Evolutionary conservation across 2,888 invertebrate genomes (phyloP).

Genomic region (Oscheius onirici): DNA sequence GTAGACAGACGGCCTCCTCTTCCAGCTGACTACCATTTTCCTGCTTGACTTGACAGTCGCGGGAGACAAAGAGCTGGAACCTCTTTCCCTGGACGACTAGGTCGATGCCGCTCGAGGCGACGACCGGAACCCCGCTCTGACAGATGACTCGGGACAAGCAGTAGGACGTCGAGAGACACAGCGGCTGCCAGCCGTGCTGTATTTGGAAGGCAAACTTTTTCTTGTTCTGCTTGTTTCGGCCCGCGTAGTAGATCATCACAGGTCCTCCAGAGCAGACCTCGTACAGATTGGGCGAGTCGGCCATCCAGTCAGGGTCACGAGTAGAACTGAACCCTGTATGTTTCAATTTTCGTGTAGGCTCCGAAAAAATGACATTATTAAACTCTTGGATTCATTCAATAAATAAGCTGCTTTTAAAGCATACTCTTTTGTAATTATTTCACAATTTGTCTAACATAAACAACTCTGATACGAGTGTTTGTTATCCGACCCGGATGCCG

Average conservation of each 20-base stretch:
- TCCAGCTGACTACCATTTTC: neutral
- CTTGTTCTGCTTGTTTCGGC: neutral
- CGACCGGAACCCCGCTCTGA: constrained; percentile 32
- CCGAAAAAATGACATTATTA: too few relatives aligned
- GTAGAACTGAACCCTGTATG: too few relatives aligned
- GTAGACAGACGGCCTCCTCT: neutral
- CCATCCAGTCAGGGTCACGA: neutral
- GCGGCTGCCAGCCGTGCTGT: constrained; percentile 45
- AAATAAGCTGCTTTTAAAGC: constrained; percentile 6
- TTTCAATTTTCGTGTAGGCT: too few relatives aligned
- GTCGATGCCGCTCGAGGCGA: neutral
- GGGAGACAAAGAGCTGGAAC: constrained; percentile 2
- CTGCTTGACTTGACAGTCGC: neutral
- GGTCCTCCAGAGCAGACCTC: constrained; percentile 13
- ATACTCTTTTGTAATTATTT: neutral
- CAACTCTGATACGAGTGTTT: neutral
- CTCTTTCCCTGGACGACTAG: neutral
- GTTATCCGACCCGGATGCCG: too few relatives aligned
- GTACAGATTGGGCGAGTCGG: neutral
- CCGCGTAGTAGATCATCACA: constrained; percentile 12
- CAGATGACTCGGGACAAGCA: constrained; percentile 41
- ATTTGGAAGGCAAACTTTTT: constrained; percentile 32
- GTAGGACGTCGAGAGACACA: constrained; percentile 44
- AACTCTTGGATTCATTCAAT: too few relatives aligned
- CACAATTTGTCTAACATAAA: neutral